phyloP scores from a whole-genome alignment of 2,797 vertebrate species.

The Kryptopterus vitreolus region DNA sequence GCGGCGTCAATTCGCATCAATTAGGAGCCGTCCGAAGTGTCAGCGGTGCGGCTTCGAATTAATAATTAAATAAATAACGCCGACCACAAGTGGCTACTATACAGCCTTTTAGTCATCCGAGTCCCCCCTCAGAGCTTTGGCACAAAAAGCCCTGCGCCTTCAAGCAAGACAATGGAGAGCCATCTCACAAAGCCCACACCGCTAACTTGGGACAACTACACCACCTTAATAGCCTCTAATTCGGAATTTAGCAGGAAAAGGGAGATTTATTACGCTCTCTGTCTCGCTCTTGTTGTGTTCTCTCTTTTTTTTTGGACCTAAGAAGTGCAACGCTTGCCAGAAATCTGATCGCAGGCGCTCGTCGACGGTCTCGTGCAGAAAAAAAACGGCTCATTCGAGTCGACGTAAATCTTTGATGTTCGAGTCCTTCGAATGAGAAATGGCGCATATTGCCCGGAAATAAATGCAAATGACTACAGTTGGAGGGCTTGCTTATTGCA shows the following conservation, averaged over 20 bases:
- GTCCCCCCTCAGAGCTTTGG: constrained; percentile 75
- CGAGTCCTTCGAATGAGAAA: background rate
- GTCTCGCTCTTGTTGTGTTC: background rate
- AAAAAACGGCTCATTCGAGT: constrained; percentile 10
- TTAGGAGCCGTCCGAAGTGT: constrained; percentile 82
- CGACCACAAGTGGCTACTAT: constrained; percentile 77
- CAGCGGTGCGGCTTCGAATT: constrained; percentile 81
- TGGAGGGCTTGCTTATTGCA: background rate
- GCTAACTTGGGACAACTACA: constrained; percentile 65
- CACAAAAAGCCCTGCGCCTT: constrained; percentile 76
- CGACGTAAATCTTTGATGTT: constrained; percentile 1
- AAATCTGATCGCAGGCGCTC: constrained; percentile 37
- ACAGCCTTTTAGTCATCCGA: constrained; percentile 79
- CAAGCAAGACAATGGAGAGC: constrained; percentile 62
- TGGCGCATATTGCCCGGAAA: constrained; percentile 2
- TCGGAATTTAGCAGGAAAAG: constrained; percentile 50
- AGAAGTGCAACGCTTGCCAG: constrained; percentile 34
- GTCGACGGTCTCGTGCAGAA: constrained; percentile 19
- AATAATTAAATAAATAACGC: constrained; percentile 84
- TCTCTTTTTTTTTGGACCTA: constrained; percentile 9
- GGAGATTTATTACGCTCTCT: constrained; percentile 48
- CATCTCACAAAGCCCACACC: constrained; percentile 47
- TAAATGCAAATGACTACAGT: constrained; percentile 11
- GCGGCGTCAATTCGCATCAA: constrained; percentile 80
- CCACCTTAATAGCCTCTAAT: constrained; percentile 52